Evolutionary conservation across 2,797 vertebrate species (phyloP).

Genomic region (Thaleichthys pacificus): DNA sequence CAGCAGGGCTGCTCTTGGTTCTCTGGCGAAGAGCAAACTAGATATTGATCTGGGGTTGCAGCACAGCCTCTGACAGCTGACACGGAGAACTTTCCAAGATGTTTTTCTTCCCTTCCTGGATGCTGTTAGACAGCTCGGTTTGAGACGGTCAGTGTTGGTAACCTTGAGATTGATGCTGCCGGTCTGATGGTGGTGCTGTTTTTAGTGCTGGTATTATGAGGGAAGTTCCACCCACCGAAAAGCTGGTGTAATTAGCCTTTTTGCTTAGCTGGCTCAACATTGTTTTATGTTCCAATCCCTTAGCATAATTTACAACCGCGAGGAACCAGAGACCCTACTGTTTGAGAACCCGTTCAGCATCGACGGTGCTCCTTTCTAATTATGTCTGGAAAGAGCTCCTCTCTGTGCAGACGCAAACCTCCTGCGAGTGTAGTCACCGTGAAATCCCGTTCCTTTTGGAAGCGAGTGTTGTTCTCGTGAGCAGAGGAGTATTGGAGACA

Average conservation of each 20-base stretch:
- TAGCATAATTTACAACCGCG: neutral
- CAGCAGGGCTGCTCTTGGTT: neutral
- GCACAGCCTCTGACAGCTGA: slow-evolving; percentile 15
- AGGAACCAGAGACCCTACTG: neutral
- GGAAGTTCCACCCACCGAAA: neutral
- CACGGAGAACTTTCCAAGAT: neutral
- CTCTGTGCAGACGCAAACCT: neutral
- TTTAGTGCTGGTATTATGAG: neutral
- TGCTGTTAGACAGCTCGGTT: slow-evolving; percentile 3
- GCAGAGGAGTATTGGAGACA: neutral
- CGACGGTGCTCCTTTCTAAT: neutral
- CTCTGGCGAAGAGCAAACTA: neutral
- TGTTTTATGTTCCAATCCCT: neutral
- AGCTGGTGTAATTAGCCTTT: no score
- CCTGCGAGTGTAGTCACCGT: neutral
- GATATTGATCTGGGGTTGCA: neutral
- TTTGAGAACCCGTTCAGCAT: slow-evolving; percentile 11
- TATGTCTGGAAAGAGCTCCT: neutral
- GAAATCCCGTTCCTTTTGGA: neutral
- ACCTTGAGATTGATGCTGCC: neutral
- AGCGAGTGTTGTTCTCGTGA: neutral
- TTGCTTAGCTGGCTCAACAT: no score
- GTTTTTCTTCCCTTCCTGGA: neutral
- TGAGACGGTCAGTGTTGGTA: slow-evolving; percentile 1
- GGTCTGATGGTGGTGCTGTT: neutral